Percentiles rank a stretch among this genome's conserved stretches.
Conservation (phyloP, 2,797 vertebrate genomes). For the Astyanax mexicanus region DNA sequence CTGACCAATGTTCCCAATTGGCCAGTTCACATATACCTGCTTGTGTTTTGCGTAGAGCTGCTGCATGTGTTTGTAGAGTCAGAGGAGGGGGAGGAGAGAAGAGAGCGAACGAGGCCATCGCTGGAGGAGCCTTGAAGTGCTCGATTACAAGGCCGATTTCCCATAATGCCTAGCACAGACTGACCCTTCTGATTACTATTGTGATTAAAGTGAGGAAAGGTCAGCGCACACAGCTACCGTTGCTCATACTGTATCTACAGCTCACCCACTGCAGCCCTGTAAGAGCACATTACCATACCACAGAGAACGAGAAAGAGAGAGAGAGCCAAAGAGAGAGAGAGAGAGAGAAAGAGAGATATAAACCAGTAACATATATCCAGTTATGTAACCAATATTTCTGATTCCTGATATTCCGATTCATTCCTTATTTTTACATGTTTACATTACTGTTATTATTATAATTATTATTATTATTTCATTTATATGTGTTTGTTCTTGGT, state of each 20-base stretch:
- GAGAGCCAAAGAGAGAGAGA: background rate
- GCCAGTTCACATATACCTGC: background rate
- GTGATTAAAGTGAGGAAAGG: constrained; percentile 37
- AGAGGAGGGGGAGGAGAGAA: background rate
- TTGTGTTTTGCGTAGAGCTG: too few species aligned
- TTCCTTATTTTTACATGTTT: too few species aligned
- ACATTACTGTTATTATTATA: too few species aligned
- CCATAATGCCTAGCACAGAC: constrained; percentile 23
- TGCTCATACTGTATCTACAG: background rate
- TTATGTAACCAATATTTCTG: too few species aligned
- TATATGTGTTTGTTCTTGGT: too few species aligned
- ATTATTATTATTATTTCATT: too few species aligned
- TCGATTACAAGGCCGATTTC: constrained; percentile 9
- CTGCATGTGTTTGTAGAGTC: too few species aligned
- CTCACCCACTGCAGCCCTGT: background rate
- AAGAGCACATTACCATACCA: background rate
- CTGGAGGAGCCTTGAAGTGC: constrained; percentile 18
- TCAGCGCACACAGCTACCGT: background rate
- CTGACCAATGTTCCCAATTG: too few species aligned
- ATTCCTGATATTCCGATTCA: too few species aligned
- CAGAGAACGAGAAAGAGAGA: background rate
- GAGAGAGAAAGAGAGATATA: background rate
- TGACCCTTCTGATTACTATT: constrained; percentile 22
- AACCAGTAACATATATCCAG: too few species aligned
- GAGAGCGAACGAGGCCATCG: background rate